Base-by-base conservation (phyloP, 2,113 vertebrate genomes). In the Rhinogobius similis region DNA sequence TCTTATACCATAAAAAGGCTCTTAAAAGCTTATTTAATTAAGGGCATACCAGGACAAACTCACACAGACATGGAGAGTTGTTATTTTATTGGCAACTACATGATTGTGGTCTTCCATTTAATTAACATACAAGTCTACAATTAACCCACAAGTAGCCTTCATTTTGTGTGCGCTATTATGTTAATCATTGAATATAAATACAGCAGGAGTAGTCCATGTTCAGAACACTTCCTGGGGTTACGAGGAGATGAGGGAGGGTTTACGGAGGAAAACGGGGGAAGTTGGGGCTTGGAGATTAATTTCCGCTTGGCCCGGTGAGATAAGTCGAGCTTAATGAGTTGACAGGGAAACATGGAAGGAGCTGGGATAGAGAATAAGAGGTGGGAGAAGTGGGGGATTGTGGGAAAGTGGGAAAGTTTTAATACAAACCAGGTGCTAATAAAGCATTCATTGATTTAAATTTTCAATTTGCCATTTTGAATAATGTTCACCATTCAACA, bases 261-360 rank as follows among this genome's bases (percentile, higher is more conserved):
- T 53, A 63, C 50, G 69, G 73, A 55, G 67, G 78, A 75, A 73
- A 79, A 81, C 63, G 20, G 52, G 80, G 82, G 38, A 73, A 61
- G 71, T 77, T 67, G 4, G 80, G 68, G 73, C 69, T 73, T 65
- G 65, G 82, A 82, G 87, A 89, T 90, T 89, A 88, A 90, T 91
- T 90, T 91, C 88, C 88, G 76, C 85, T 88, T 83, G 87, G 87
- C 76, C 67, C 64, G 62, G 83, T 65, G 82, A 87, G 88, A 91
- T 89, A 86, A 89, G 86, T 90, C 83, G 83, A 76, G 81, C 80
- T 87, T 89, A 90, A 91, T 91, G 90, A 91, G 86, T 82, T 89
- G 87, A 88, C 87, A 82, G 81, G 70, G 88, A 84, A 80, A 78
- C 77, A 87, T 71, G 81, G 84, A 81, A 56, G 71, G 77, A 85